These are phyloP conservation scores for Eufriesea mexicana DNA, from an alignment of 1,140 invertebrate species.

Conservation along the genomic window DNA sequence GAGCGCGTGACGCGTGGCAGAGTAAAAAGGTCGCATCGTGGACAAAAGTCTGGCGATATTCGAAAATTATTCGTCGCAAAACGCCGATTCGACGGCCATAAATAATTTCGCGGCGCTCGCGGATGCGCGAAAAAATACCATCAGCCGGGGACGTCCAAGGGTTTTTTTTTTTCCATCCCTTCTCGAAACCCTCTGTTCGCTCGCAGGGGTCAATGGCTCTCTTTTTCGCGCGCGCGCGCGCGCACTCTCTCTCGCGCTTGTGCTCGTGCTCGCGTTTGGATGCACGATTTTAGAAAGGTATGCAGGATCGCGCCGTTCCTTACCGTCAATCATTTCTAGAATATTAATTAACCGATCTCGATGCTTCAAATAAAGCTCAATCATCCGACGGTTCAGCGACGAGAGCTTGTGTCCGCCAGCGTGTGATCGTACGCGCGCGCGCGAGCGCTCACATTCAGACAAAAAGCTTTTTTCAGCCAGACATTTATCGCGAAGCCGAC, in stretches of 20 bases:
- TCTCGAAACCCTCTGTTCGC: conserved; percentile 32
- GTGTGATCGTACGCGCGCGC: not conserved
- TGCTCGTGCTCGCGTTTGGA: not conserved
- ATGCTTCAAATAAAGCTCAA: conserved; percentile 79
- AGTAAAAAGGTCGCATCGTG: not conserved
- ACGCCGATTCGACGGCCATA: conserved; percentile 43
- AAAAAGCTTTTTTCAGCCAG: conserved; percentile 75
- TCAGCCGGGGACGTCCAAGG: conserved; percentile 3
- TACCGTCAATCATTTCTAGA: conserved; percentile 68
- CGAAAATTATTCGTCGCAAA: conserved; percentile 51
- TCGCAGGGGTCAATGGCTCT: conserved; percentile 63
- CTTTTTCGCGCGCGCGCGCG: conserved; percentile 24
- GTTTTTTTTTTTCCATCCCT: conserved; percentile 32
- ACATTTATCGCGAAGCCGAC: conserved; percentile 73
- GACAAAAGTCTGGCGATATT: conserved; percentile 36
- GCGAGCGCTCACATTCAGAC: conserved; percentile 59
- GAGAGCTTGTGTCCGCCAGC: conserved; percentile 7
- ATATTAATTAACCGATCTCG: conserved; percentile 69
- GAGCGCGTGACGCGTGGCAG: not conserved
- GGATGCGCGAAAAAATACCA: conserved; percentile 35
- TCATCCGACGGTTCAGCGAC: conserved; percentile 57
- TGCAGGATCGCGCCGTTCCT: conserved; percentile 48
- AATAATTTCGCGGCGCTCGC: conserved; percentile 53
- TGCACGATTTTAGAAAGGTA: conserved; percentile 56
- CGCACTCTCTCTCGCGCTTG: not conserved